phyloP scores from a whole-genome alignment of 2,888 invertebrate species.

The Atherix ibis region DNA sequence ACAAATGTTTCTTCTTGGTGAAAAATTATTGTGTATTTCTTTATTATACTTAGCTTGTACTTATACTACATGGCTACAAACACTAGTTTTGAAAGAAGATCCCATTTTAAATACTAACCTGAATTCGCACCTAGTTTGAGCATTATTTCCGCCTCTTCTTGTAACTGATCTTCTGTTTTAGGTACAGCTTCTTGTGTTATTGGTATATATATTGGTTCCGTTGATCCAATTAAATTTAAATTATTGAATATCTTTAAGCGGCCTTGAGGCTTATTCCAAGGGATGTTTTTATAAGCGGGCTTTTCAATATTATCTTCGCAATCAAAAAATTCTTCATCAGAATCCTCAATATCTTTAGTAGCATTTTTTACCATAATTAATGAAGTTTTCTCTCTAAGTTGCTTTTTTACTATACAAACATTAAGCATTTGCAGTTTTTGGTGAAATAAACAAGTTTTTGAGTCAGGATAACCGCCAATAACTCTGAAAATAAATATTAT shows the following conservation, averaged over 20 bases:
- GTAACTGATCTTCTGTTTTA: constrained; percentile 92
- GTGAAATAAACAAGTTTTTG: constrained; percentile 76
- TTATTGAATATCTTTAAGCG: constrained; percentile 51
- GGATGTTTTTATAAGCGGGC: constrained; percentile 21
- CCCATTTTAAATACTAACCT: no score
- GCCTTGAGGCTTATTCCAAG: constrained; percentile 52
- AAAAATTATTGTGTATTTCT: no score
- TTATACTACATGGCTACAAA: no score
- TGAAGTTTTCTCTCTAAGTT: constrained; percentile 36
- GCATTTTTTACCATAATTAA: constrained; percentile 15
- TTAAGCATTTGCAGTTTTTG: constrained; percentile 87
- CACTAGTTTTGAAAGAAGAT: no score
- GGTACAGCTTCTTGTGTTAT: constrained; percentile 85
- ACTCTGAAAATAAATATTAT: constrained; percentile 47
- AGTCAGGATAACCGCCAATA: constrained; percentile 68
- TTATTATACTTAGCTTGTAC: no score
- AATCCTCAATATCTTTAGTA: constrained; percentile 25
- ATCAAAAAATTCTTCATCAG: constrained; percentile 70
- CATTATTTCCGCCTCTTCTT: constrained; percentile 83
- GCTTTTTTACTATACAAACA: constrained; percentile 54
- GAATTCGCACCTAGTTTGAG: constrained; percentile 75
- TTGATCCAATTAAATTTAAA: constrained; percentile 46
- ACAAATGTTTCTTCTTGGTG: no score
- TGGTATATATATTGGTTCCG: constrained; percentile 60
- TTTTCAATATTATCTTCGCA: constrained; percentile 29